phyloP scores from a whole-genome alignment of 2,797 vertebrate genomes.

The Clarias platycephalus region DNA sequence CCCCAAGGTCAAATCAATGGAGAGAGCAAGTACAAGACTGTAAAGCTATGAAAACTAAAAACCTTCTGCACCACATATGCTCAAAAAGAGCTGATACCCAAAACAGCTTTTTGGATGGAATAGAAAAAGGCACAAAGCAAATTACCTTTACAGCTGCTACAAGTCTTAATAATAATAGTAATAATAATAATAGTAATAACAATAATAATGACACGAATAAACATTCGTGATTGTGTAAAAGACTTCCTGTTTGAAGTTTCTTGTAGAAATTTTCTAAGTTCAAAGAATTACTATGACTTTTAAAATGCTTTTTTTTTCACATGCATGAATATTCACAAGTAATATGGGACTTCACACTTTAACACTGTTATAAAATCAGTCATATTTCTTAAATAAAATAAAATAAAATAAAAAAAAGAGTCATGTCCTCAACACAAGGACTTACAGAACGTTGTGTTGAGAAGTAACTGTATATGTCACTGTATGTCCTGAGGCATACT shows the following conservation, averaged over 20 bases:
- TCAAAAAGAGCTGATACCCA: constrained; percentile 20
- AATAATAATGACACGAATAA: constrained; percentile 43
- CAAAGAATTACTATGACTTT: constrained; percentile 25
- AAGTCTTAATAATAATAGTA: constrained; percentile 20
- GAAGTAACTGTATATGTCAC: constrained; percentile 11
- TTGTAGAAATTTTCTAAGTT: constrained; percentile 31
- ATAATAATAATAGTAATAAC: constrained; percentile 31
- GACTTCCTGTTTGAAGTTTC: constrained; percentile 18
- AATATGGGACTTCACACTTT: constrained; percentile 43
- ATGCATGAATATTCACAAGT: constrained; percentile 53
- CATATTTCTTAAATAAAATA: background rate
- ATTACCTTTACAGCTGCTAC: constrained; percentile 29
- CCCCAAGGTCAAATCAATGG: constrained; percentile 22
- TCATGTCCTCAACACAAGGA: constrained; percentile 10
- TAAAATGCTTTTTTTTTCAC: constrained; percentile 45
- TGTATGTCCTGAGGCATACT: constrained; percentile 26
- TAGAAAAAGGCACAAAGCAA: constrained; percentile 35
- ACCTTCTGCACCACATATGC: constrained; percentile 27
- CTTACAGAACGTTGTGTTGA: background rate
- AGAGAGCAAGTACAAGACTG: background rate
- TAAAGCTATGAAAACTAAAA: constrained; percentile 1
- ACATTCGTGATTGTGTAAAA: constrained; percentile 22
- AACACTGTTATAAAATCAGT: constrained; percentile 52
- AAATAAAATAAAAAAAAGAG: constrained; percentile 1
- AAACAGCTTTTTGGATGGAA: constrained; percentile 10